A percentile compares a stretch with the other conserved stretches of the same genome.
phyloP scores from a whole-genome alignment of 2,113 vertebrate species.

The Narcine bancroftii region DNA sequence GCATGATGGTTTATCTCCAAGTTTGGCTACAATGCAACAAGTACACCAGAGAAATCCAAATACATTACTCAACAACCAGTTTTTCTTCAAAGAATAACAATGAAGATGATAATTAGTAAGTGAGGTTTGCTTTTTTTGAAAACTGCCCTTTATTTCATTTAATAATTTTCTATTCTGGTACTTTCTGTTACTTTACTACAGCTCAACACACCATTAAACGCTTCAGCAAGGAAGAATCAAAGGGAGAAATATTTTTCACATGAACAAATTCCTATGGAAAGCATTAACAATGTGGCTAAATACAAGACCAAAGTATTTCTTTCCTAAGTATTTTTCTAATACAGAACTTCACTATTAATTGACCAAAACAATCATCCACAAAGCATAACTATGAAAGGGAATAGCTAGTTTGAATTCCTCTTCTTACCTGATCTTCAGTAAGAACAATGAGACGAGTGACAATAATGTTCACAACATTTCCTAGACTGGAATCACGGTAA shows the following conservation, averaged over 20 bases:
- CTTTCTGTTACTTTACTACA: not conserved
- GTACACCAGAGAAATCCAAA: slow-evolving; percentile 70
- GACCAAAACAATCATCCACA: slow-evolving; percentile 38
- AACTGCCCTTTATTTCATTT: slow-evolving; percentile 9
- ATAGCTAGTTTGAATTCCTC: slow-evolving; percentile 16
- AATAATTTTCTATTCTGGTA: not conserved
- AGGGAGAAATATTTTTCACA: not conserved
- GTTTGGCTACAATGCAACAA: slow-evolving; percentile 84
- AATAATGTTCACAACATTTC: slow-evolving; percentile 99
- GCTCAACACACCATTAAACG: not conserved
- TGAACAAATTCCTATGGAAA: not conserved
- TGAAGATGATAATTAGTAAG: slow-evolving; percentile 31
- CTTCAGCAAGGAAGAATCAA: not conserved
- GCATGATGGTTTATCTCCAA: slow-evolving; percentile 99
- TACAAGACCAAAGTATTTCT: not conserved
- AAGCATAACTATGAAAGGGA: not conserved
- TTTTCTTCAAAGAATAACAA: slow-evolving; percentile 40
- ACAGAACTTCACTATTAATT: not conserved
- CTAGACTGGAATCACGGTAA: slow-evolving; percentile 98
- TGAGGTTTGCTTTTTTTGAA: slow-evolving; percentile 23
- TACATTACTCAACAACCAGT: slow-evolving; percentile 53
- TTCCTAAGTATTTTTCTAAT: not conserved
- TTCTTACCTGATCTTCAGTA: slow-evolving; percentile 93
- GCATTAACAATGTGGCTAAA: slow-evolving; percentile 7
- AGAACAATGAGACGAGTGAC: slow-evolving; percentile 93